Conservation (phyloP, 2,888 invertebrate species). For the Eristalis arbustorum region DNA sequence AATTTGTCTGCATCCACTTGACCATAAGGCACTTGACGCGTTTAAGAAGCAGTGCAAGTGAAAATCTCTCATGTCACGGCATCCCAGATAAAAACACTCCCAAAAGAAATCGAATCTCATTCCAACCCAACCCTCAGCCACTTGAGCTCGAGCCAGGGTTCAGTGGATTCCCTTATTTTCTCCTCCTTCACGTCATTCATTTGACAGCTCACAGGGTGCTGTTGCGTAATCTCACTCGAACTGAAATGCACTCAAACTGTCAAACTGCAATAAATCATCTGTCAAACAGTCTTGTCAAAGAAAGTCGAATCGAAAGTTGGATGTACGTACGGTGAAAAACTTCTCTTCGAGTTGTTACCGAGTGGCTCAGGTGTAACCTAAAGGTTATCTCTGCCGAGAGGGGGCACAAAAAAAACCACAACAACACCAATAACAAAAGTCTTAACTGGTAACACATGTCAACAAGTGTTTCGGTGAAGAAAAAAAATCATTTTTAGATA, state of each 20-base stretch:
- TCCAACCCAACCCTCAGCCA: not conserved
- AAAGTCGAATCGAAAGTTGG: not conserved
- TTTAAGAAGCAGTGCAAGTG: no score
- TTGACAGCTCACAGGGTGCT: not conserved
- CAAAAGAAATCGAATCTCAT: not conserved
- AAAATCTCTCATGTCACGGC: no score
- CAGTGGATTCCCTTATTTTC: not conserved
- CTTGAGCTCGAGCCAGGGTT: not conserved
- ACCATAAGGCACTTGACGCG: no score
- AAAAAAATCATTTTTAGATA: not conserved
- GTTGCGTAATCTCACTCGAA: not conserved
- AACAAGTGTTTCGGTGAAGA: not conserved
- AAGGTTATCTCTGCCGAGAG: not conserved
- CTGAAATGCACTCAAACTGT: not conserved
- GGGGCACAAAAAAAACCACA: not conserved
- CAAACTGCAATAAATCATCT: not conserved
- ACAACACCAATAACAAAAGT: not conserved
- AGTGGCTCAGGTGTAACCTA: not conserved
- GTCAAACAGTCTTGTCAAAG: not conserved
- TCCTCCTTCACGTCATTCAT: not conserved
- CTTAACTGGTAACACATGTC: conserved; percentile 35
- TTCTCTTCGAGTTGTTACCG: not conserved
- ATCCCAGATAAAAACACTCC: not conserved
- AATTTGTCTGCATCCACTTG: no score
- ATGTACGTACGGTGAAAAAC: not conserved